Conservation (phyloP, 2,113 vertebrate genomes). For the Petromus typicus region DNA sequence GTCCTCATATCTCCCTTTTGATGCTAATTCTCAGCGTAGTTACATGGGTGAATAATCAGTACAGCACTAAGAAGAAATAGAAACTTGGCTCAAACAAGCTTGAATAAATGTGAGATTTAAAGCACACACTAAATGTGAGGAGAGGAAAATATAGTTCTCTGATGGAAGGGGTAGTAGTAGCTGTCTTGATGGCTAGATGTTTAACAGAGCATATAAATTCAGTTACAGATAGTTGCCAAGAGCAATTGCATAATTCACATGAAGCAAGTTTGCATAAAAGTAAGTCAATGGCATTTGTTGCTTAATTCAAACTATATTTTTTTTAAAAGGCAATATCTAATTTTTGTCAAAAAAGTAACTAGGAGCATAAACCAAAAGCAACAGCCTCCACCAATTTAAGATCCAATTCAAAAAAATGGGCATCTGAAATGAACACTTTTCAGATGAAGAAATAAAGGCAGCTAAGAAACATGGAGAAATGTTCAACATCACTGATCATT, state of each 20-base stretch:
- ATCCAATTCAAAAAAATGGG: too few species aligned
- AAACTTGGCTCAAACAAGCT: conserved; percentile 67
- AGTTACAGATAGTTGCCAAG: conserved; percentile 66
- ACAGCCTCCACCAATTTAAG: too few species aligned
- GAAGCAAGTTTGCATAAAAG: conserved; percentile 48
- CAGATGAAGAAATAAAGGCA: too few species aligned
- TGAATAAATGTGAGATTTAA: conserved; percentile 74
- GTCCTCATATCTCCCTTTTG: conserved; percentile 66
- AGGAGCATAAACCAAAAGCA: neutral
- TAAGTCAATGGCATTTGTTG: conserved; percentile 32
- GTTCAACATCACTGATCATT: too few species aligned
- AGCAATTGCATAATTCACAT: conserved; percentile 74
- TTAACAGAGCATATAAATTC: conserved; percentile 78
- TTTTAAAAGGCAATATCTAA: conserved; percentile 15
- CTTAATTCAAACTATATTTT: conserved; percentile 22
- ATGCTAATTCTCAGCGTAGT: conserved; percentile 63
- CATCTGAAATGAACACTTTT: too few species aligned
- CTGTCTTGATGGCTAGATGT: conserved; percentile 60
- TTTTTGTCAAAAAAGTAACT: neutral
- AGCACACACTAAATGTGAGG: conserved; percentile 55
- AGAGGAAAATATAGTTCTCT: conserved; percentile 63
- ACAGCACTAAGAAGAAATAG: conserved; percentile 41
- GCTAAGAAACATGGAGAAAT: too few species aligned
- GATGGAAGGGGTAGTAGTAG: conserved; percentile 58
- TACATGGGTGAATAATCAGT: conserved; percentile 71